Evolutionary conservation across 2,888 invertebrate species (phyloP), one percentile per base, ranked within the genome.

Genomic region (Parapristionchus giblindavisi): DNA sequence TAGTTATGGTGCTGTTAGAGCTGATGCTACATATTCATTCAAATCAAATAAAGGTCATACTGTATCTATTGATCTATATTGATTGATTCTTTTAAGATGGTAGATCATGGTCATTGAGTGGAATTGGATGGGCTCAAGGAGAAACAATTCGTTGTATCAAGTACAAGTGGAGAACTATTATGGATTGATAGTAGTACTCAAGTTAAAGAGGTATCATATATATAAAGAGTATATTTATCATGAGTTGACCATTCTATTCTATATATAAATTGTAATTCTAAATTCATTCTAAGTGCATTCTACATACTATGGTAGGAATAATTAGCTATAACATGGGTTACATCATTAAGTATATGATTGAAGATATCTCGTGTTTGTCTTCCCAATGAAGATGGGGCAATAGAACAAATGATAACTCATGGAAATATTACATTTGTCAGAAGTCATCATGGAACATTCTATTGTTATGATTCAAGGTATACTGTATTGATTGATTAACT

Each of bases 1-100:
- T 48, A 36, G 38, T 11, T 72, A 72, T 60, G 72, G 72, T 60
- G 72, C 72, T n/a, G 60, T 72, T 14, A 72, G 72, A 48, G 38
- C 34, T 43, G 72, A 72, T 58, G 72, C 60, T 5, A 60, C 72
- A 11, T 60, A 72, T 17, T 34, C 58, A 58, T 60, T 60, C 36
- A 34, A 72, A 14, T 24, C 27, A 21, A 8, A 2, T 43, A 40
- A 27, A 32, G 34, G 34, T 58, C 43, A 43, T 43, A 43, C 43
- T 8, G 43, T 43, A 43, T 43, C 17, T 8, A 14, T 14, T 43
- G 8, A 8, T 43, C 43, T 8, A 14, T 43, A 43, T 43, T 43
- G 43, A 43, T 43, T 43, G 6, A 54, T 14, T n/a, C 27, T 6
- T n/a, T 14, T 1, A 21, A 66, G 66, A 66, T 32, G 34, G 51